Conservation (phyloP, 1,140 invertebrate species). For the Sycophila sp. region DNA sequence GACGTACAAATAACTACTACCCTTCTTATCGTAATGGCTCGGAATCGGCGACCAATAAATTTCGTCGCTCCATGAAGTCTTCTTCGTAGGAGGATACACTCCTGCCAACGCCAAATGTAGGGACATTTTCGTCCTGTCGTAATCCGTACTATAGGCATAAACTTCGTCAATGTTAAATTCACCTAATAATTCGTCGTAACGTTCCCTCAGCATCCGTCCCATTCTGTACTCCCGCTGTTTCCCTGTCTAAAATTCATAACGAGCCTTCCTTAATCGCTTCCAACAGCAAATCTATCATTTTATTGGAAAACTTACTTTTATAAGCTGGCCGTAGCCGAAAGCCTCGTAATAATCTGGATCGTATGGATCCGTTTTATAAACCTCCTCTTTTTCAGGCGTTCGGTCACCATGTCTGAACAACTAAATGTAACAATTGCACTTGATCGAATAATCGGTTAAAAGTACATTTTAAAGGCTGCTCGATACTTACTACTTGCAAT, state of each 20-base stretch:
- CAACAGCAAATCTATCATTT: too few species aligned
- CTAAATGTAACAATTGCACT: neutral
- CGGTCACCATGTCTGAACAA: conserved; percentile 7
- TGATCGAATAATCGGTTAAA: neutral
- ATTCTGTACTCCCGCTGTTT: conserved; percentile 67
- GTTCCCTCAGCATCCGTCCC: conserved; percentile 66
- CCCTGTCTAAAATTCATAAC: too few species aligned
- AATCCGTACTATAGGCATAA: conserved; percentile 63
- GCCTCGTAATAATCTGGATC: neutral
- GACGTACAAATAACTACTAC: too few species aligned
- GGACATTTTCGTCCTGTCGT: conserved; percentile 71
- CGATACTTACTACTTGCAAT: neutral
- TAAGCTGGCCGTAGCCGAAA: neutral
- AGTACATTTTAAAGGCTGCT: neutral
- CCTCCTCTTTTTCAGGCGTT: neutral
- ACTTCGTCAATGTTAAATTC: conserved; percentile 56
- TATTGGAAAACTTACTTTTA: neutral
- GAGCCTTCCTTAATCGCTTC: too few species aligned
- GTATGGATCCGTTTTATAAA: conserved; percentile 1
- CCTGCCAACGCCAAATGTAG: conserved; percentile 68
- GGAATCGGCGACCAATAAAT: conserved; percentile 58
- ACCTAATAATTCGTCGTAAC: conserved; percentile 66
- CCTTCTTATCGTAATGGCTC: too few species aligned
- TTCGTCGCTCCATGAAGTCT: conserved; percentile 64
- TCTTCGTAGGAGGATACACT: conserved; percentile 65